These are phyloP conservation scores for Heteropelma amictum DNA, from an alignment of 2,888 invertebrate species.

Conservation along the genomic window DNA sequence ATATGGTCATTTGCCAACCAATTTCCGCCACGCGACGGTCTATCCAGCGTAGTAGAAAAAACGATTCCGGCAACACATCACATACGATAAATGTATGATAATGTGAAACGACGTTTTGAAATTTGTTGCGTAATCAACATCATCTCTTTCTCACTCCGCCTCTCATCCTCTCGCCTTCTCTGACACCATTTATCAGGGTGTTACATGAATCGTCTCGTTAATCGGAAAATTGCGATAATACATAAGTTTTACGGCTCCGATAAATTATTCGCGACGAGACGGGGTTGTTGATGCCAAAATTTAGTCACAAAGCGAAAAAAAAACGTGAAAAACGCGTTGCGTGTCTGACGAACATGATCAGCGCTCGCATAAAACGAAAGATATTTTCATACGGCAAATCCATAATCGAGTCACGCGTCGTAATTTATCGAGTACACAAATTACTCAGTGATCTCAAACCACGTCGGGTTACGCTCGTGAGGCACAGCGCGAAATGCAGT, in stretches of 20 bases:
- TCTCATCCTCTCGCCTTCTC: too few species aligned
- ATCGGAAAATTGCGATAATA: slow-evolving; percentile 32
- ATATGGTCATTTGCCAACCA: slow-evolving; percentile 46
- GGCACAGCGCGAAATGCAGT: too few species aligned
- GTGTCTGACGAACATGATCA: too few species aligned
- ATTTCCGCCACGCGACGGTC: slow-evolving; percentile 56
- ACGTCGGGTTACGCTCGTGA: too few species aligned
- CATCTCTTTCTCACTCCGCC: neutral
- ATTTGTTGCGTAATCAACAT: neutral
- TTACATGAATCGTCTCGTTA: slow-evolving; percentile 40
- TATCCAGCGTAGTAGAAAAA: slow-evolving; percentile 16
- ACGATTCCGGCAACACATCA: neutral
- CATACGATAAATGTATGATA: neutral
- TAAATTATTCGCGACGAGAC: slow-evolving; percentile 8
- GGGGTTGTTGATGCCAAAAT: slow-evolving; percentile 36
- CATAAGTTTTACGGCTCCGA: slow-evolving; percentile 17
- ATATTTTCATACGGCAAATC: too few species aligned
- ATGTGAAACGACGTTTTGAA: neutral
- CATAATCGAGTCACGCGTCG: too few species aligned
- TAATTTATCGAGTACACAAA: too few species aligned
- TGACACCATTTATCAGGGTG: slow-evolving; percentile 25
- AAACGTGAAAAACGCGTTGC: too few species aligned
- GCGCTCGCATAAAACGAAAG: too few species aligned
- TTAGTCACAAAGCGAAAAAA: slow-evolving; percentile 4
- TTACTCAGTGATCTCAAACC: too few species aligned